Percentiles rank a stretch among this genome's conserved stretches.
Conservation (phyloP, 2,797 vertebrate species). For the Phoebastria nigripes region DNA sequence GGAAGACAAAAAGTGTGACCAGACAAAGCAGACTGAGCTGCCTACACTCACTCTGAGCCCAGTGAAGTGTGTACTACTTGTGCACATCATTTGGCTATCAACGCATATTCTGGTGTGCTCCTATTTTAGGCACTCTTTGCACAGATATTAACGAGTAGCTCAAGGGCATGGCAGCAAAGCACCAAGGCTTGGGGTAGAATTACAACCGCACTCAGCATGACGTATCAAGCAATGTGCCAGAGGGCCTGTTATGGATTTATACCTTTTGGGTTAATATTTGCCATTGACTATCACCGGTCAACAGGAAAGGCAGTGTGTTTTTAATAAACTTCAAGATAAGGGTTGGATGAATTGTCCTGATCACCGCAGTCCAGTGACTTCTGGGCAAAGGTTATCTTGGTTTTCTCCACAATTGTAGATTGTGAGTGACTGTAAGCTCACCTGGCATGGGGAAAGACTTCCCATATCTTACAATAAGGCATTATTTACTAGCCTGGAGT, state of each 20-base stretch:
- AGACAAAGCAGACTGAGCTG: background rate
- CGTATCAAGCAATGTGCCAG: background rate
- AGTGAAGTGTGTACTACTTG: background rate
- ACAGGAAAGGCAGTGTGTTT: background rate
- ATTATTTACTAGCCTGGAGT: background rate
- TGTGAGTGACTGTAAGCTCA: background rate
- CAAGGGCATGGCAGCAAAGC: background rate
- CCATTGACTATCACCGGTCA: background rate
- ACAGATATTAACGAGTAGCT: background rate
- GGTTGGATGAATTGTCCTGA: background rate
- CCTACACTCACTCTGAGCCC: background rate
- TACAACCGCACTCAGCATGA: background rate
- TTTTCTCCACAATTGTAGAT: background rate
- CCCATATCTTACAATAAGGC: background rate
- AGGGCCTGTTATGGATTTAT: background rate
- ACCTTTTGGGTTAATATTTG: background rate
- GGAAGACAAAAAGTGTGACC: background rate
- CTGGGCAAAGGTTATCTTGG: background rate
- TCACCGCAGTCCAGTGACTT: background rate
- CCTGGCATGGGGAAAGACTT: background rate
- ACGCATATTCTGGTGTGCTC: background rate
- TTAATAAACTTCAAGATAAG: background rate
- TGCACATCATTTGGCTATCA: background rate
- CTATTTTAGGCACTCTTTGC: background rate
- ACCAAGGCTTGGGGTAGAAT: background rate